Evolutionary conservation across 2,797 vertebrate genomes (phyloP), one percentile per base, ranked within the genome.

Genomic region (Steatocranus sp.): DNA sequence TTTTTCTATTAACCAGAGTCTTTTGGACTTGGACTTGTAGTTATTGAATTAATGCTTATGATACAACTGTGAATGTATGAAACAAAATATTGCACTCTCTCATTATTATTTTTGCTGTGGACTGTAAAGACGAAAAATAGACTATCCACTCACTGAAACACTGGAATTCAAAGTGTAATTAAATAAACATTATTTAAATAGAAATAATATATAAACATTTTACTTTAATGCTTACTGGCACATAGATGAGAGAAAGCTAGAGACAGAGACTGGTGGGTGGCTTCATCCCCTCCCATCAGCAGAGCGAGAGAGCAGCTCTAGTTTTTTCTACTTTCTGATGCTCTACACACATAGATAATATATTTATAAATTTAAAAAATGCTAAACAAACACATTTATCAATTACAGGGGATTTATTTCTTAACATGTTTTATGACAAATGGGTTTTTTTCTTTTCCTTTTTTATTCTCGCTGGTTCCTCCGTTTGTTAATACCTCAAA

Each of bases 341-440:
- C 11, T 58, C 9, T 0, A 58, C 6, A 32, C 15, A 56, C 30
- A 58, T 58, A 32, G 32, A 58, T 0, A 58, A 3, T 58, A 58
- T 58, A 58, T 58, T 58, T 58, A 58, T 58, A 18, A 11, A 3
- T 18, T 32, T 0, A 1, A 18, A 11, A 18, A 34, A 18, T 0
- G 9, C 27, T 0, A 18, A 18, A 58, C 1, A 0, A 32, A 32
- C 27, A 6, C 0, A 56, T 11, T 56, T 30, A 3, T 0, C 2
- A 58, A 32, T 58, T 32, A 18, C 27, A 32, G 27, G 54, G 27
- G 15, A 58, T 58, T 17, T 4, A 58, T 58, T n/a, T 58, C 17
- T 34, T 32, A 11, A 58, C 9, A 4, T 58, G 3, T 58, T 58
- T 58, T 34, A 0, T 58, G 54, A 7, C 30, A 11, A 11, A 58